Evolutionary conservation across 2,113 vertebrate species (phyloP).

Genomic region (Hypocryptadius cinnamomeus): DNA sequence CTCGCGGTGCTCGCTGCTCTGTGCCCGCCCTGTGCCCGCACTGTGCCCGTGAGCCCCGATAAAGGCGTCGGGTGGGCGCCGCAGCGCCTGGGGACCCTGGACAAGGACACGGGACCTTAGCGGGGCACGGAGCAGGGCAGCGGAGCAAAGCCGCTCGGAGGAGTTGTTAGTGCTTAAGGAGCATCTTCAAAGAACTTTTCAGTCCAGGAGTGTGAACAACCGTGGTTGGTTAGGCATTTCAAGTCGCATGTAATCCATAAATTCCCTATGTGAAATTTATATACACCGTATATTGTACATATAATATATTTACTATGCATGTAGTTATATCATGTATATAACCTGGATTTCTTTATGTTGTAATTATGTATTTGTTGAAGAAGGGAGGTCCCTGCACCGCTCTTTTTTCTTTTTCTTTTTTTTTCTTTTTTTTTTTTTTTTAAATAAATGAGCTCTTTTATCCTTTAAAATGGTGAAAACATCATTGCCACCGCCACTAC

Average conservation of each 20-base stretch:
- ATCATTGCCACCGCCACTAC: background rate
- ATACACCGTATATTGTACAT: too few relatives aligned
- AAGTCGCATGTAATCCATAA: rapidly evolving
- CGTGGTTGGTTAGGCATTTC: background rate
- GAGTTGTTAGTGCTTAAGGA: background rate
- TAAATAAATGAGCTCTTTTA: background rate
- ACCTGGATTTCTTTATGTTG: background rate
- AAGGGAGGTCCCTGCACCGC: background rate
- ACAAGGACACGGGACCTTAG: background rate
- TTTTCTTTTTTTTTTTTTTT: background rate
- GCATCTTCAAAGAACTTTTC: background rate
- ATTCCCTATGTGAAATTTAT: too few relatives aligned
- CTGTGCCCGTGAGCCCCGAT: rapidly evolving
- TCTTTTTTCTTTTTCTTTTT: background rate
- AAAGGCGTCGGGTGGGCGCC: background rate
- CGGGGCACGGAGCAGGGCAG: background rate
- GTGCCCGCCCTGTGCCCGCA: rapidly evolving
- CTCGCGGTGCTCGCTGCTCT: rapidly evolving
- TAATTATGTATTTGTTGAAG: background rate
- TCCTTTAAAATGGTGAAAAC: background rate
- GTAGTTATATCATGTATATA: too few relatives aligned
- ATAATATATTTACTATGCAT: too few relatives aligned
- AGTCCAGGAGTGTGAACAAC: too few relatives aligned
- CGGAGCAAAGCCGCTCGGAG: background rate
- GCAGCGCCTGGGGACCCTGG: background rate